phyloP scores from a whole-genome alignment of 2,797 vertebrate genomes.

The Natrix natrix region DNA sequence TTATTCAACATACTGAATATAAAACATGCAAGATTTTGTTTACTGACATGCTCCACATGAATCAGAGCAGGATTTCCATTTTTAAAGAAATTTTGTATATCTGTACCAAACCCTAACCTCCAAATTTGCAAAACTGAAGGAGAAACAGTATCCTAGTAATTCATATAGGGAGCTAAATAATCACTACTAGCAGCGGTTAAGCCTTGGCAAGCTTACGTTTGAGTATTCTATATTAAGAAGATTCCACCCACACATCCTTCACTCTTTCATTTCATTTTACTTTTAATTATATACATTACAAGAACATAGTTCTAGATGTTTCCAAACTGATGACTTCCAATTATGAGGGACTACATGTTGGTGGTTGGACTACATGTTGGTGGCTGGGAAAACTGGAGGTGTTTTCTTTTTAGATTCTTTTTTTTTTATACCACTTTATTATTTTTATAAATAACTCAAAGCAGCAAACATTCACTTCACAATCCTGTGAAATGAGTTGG shows the following conservation, averaged over 20 bases:
- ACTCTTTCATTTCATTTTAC: background rate
- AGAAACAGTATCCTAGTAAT: background rate
- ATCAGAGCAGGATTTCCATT: background rate
- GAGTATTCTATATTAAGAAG: background rate
- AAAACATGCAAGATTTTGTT: constrained; percentile 4
- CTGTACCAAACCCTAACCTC: constrained; percentile 17
- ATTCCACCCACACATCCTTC: background rate
- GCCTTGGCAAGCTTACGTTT: background rate
- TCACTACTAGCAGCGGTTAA: background rate
- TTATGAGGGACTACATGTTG: background rate
- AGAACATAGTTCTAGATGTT: background rate
- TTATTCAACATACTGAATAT: constrained; percentile 48
- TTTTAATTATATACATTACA: background rate
- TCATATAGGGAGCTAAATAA: background rate
- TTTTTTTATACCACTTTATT: background rate
- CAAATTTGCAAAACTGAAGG: constrained; percentile 15
- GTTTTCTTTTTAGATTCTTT: background rate
- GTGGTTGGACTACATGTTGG: background rate
- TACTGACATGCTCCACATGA: background rate
- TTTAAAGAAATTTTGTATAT: background rate
- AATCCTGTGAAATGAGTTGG: background rate
- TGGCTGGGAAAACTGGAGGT: background rate
- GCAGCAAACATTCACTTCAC: background rate
- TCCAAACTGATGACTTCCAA: background rate
- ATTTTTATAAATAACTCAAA: background rate